Evolutionary conservation across 2,113 vertebrate species (phyloP), one percentile per base, ranked within the genome.

Genomic region (Petromus typicus): DNA sequence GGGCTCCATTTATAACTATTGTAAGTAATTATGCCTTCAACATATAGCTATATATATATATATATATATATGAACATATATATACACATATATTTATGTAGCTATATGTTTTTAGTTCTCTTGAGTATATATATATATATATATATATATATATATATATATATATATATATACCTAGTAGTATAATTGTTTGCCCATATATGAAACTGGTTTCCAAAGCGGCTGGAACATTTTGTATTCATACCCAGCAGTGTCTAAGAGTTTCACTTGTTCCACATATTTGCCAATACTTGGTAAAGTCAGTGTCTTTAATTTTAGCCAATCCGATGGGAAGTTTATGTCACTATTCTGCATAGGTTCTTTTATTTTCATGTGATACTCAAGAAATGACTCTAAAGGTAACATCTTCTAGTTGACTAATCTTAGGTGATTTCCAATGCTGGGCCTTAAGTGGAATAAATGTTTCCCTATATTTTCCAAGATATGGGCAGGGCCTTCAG

Each of bases 241-340:
- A 51, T 86, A 11, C 18, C 18, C 4, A 43, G 12, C 75, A 66
- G 48, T 54, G n/a, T 83, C 18, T 76, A 87, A 71, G 51, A 61
- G 8, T 97, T 94, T 81, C 11, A 66, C 8, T 89, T 89, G 23
- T 8, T 83, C 63, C 25, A 27, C 20, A 79, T 82, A 27, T 22
- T 85, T 80, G 14, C 0, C 5, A 61, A 43, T 30, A 59, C 17
- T 91, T 91, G 9, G 9, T 92, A 40, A 66, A 17, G 45, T 88
- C 37, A 89, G 5, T 78, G 23, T 85, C 90, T 87, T 67, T 90
- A 27, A 64, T 73, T 88, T 95, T 95, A 93, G 10, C 51, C 20
- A 76, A 63, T 93, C 17, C 66, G 30, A 3, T 86, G 30, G 17
- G 56, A 94, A 92, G 9, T n/a, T 34, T 40, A 2, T 85, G 22